Evolutionary conservation across 2,888 invertebrate genomes (phyloP).

Genomic region (Gnatocerus cornutus): DNA sequence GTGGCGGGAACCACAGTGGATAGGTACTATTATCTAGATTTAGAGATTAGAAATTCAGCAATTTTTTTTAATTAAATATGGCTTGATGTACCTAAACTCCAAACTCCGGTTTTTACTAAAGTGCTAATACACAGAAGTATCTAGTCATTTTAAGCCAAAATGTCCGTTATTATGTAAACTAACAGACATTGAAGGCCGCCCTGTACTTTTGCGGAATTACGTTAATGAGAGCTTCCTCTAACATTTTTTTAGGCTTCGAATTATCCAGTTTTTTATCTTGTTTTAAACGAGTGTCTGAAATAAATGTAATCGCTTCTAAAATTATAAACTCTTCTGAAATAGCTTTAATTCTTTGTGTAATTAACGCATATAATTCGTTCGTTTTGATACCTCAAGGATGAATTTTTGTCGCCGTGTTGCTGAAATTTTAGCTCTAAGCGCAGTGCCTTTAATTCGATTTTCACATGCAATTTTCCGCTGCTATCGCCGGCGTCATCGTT

Average conservation of each 20-base stretch:
- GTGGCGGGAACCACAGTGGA: constrained; percentile 5
- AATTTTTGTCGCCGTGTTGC: neutral
- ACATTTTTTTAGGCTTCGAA: neutral
- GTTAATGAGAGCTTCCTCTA: neutral
- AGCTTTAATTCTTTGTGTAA: no score
- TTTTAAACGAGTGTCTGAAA: neutral
- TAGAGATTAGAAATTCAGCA: no score
- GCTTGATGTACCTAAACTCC: no score
- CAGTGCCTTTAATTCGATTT: constrained; percentile 23
- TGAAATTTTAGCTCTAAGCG: neutral
- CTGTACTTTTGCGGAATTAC: neutral
- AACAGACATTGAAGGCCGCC: constrained; percentile 1
- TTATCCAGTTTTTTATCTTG: neutral
- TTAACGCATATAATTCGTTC: no score
- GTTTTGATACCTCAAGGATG: neutral
- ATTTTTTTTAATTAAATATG: no score
- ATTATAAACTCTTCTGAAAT: no score
- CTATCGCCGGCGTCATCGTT: constrained; percentile 9
- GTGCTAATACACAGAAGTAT: no score
- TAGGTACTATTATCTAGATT: no score
- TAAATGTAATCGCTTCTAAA: neutral
- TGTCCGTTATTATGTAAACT: neutral
- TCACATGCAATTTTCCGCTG: constrained; percentile 20
- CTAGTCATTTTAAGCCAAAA: neutral
- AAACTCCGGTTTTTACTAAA: no score